These are phyloP conservation scores for Diplosoma virens DNA, from an alignment of 23 tunicate genomes.

Conservation along the genomic window DNA sequence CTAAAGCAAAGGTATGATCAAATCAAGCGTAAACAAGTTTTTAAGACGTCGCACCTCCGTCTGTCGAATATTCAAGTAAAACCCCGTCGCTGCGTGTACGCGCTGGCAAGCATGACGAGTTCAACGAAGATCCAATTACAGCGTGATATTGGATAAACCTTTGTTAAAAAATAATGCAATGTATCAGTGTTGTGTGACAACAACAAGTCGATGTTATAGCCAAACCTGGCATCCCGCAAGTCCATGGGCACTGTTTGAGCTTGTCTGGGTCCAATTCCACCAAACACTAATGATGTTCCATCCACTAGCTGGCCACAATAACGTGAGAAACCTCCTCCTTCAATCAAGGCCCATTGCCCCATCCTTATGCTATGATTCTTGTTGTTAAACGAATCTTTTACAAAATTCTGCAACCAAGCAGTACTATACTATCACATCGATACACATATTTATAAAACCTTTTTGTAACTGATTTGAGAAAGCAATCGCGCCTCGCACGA, in stretches of 20 bases:
- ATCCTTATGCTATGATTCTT: neutral
- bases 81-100: conserved; percentile 54
- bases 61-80: conserved; percentile 72
- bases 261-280: conserved; percentile 81
- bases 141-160: conserved; percentile 80
- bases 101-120: conserved; percentile 37
- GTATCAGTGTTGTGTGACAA: neutral
- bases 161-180: neutral
- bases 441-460: too few species aligned
- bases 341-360: conserved; percentile 45
- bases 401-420: conserved; percentile 36
- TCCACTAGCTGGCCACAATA: conserved; percentile 71
- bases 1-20: conserved; percentile 14
- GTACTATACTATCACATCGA: neutral
- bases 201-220: neutral
- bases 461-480: too few species aligned
- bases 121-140: conserved; percentile 41
- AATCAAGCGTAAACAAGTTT: neutral
- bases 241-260: conserved; percentile 58
- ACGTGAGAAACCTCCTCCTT: conserved; percentile 19
- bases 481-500: too few species aligned
- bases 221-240: conserved; percentile 73
- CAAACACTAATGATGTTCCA: conserved; percentile 45
- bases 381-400: conserved; percentile 65
- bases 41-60: conserved; percentile 55